Conservation (phyloP, 2,113 vertebrate species). For the Hipposideros armiger region DNA sequence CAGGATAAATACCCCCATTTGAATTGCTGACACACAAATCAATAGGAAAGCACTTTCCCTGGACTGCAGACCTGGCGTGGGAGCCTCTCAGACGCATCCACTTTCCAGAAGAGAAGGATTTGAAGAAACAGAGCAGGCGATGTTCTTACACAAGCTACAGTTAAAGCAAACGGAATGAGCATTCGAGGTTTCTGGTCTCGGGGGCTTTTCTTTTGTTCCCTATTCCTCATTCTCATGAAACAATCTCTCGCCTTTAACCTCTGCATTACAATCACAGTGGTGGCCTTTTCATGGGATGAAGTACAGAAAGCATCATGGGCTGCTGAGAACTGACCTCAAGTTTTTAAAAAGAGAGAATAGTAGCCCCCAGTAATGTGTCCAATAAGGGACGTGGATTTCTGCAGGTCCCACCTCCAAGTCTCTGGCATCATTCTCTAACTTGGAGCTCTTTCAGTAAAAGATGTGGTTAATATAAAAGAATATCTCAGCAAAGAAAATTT, state of each 20-base stretch:
- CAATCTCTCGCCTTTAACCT: slow-evolving; percentile 28
- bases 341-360: neutral
- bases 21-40: slow-evolving; percentile 77
- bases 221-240: neutral
- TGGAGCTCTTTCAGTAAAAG: neutral
- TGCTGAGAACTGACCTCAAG: neutral
- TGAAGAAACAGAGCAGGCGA: slow-evolving; percentile 58
- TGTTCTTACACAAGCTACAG: slow-evolving; percentile 67
- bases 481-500: neutral
- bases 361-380: neutral
- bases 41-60: slow-evolving; percentile 68
- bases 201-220: neutral
- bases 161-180: slow-evolving; percentile 22
- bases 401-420: neutral
- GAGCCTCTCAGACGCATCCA: neutral
- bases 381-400: neutral
- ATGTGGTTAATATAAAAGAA: neutral
- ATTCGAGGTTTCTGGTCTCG: slow-evolving; percentile 32
- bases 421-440: neutral
- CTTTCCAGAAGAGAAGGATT: slow-evolving; percentile 67
- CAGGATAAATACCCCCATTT: slow-evolving; percentile 79
- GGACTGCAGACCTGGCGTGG: slow-evolving; percentile 30
- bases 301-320: neutral
- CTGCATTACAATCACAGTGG: neutral
- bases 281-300: neutral